These are phyloP conservation scores for Laspeyria flexula DNA, from an alignment of 2,888 invertebrate genomes.

Conservation along the genomic window DNA sequence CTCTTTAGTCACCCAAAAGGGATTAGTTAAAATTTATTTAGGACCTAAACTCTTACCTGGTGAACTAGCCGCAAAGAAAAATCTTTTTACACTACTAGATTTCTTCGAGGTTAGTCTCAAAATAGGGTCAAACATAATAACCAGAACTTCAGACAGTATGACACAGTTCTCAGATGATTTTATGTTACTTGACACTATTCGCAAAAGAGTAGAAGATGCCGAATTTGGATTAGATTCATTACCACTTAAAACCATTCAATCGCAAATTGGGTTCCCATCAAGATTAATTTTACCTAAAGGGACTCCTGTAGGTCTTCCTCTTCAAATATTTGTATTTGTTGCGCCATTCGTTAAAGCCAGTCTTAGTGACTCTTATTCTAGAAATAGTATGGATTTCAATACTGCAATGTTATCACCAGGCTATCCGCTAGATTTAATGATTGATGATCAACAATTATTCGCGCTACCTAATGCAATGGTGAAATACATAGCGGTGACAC, in stretches of 20 bases:
- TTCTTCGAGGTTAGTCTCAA: constrained; percentile 85
- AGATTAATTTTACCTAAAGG: constrained; percentile 91
- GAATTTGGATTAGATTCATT: constrained; percentile 81
- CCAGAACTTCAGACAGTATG: constrained; percentile 87
- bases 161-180: constrained; percentile 87
- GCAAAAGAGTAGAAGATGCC: constrained; percentile 87
- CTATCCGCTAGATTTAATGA: constrained; percentile 91
- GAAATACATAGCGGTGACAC: constrained; percentile 66
- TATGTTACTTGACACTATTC: constrained; percentile 86
- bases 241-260: constrained; percentile 77
- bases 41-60: constrained; percentile 89
- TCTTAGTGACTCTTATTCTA: constrained; percentile 64
- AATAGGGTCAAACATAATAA: constrained; percentile 88
- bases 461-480: constrained; percentile 70
- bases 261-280: constrained; percentile 88
- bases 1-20: constrained; percentile 86
- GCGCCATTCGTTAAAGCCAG: constrained; percentile 78
- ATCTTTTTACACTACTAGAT: constrained; percentile 87
- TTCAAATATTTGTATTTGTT: constrained; percentile 88
- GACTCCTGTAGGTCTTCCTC: constrained; percentile 86
- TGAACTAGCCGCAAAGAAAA: constrained; percentile 79
- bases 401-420: constrained; percentile 80
- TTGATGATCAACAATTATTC: constrained; percentile 77
- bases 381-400: constrained; percentile 69
- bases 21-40: constrained; percentile 88